Percentiles rank a stretch among this genome's conserved stretches.
Evolutionary conservation across 2,888 invertebrate species (phyloP).

Genomic region (Brassicogethes aeneus): DNA sequence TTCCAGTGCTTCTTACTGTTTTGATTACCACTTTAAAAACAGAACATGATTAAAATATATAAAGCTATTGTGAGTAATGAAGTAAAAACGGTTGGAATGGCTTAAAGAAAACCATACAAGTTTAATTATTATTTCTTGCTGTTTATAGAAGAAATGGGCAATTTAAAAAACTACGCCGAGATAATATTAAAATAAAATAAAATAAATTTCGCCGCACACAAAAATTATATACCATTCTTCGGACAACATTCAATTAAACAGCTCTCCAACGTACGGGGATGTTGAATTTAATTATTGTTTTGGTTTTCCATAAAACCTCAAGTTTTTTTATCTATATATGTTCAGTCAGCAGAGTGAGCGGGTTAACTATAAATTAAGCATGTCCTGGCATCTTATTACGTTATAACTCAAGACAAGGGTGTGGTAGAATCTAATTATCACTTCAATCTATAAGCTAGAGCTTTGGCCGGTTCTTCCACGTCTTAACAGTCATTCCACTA

Average conservation of each 20-base stretch:
- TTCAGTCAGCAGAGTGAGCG: conserved; percentile 21
- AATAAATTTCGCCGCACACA: too few species aligned
- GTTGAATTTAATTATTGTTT: conserved; percentile 30
- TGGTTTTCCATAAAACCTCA: conserved; percentile 25
- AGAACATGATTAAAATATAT: too few species aligned
- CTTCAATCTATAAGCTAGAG: conserved; percentile 33
- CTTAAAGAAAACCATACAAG: too few species aligned
- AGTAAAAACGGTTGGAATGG: too few species aligned
- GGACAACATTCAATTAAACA: neutral
- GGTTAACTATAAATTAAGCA: conserved; percentile 40
- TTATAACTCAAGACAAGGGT: conserved; percentile 42
- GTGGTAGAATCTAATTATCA: conserved; percentile 42
- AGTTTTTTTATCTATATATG: conserved; percentile 22
- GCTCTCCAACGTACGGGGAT: conserved; percentile 6
- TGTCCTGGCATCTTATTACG: conserved; percentile 40
- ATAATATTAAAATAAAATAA: too few species aligned
- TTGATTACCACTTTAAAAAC: too few species aligned
- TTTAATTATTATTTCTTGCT: too few species aligned
- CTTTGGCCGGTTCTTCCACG: conserved; percentile 18
- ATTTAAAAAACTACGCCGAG: too few species aligned
- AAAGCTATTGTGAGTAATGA: too few species aligned
- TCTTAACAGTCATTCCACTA: neutral
- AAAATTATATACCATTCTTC: too few species aligned
- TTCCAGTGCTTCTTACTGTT: too few species aligned
- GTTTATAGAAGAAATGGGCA: too few species aligned